Conservation (phyloP, 2,797 vertebrate genomes). For the Ciconia nigra region DNA sequence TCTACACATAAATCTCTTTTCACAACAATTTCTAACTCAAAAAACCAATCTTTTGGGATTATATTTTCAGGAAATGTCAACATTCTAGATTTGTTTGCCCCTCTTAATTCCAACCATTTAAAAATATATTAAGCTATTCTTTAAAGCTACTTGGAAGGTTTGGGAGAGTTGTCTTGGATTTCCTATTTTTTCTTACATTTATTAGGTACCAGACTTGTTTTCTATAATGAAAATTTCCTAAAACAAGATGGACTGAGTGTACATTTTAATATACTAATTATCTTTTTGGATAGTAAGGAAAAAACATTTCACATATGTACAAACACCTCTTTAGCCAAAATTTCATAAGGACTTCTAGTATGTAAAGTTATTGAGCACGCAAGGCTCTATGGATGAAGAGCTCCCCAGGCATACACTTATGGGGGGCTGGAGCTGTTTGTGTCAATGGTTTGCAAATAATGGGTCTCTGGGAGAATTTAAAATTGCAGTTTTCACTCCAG, state of each 20-base stretch:
- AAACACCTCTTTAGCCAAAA: constrained; percentile 55
- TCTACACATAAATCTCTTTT: not conserved
- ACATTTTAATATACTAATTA: not conserved
- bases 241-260: not conserved
- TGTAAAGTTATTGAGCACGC: constrained; percentile 59
- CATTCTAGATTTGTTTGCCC: not conserved
- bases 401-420: constrained; percentile 67
- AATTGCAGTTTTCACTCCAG: constrained; percentile 74
- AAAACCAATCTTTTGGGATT: constrained; percentile 1
- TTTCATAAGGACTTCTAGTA: constrained; percentile 59
- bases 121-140: not conserved
- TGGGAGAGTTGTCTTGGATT: not conserved
- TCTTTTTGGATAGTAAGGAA: not conserved
- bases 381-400: constrained; percentile 58
- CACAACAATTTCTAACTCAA: constrained; percentile 29
- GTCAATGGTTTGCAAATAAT: constrained; percentile 80
- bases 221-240: not conserved
- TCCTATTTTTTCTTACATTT: not conserved
- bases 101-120: not conserved
- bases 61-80: constrained; percentile 29
- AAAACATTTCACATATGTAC: not conserved
- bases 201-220: not conserved
- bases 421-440: constrained; percentile 66
- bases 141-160: not conserved
- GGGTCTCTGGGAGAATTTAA: constrained; percentile 76